Base-by-base conservation (phyloP, 2,113 vertebrate genomes). In the Ceyx margarethae region DNA sequence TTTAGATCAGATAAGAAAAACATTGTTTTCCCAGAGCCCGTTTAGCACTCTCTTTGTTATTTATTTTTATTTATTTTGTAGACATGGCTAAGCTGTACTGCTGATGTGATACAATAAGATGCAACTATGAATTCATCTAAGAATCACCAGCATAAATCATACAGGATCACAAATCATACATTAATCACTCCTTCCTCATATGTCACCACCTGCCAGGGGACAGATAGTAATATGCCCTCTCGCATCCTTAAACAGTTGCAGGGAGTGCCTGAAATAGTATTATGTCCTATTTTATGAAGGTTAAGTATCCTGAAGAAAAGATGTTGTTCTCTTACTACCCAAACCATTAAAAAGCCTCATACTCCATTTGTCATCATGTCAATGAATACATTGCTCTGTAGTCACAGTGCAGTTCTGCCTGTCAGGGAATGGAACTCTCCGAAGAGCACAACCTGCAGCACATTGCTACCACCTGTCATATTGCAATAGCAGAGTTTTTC, bases 211-310 rank as follows among this genome's bases (percentile, higher is more conserved):
- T 84, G 91, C 48, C 91, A 86, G 35, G 26, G 61, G 13, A 67
- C 0, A 0, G 40, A n/a, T 1, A 1, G 43, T 58, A 71, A 83
- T 28, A 62, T 57, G 74, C 74, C 58, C 69, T 60, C 75, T 42
- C 77, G 82, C 56, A 16, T 31, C 50, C 78, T 76, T 73, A 69
- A 77, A 54, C 5, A 26, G 81, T 56, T 71, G 25, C 51, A 87
- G 81, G 43, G 85, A 75, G 17, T 65, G 66, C 51, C 89, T 92
- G 56, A 82, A 94, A 92, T 66, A 85, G 62, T 17, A 37, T 72
- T 79, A 81, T 37, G 50, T 46, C 33, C 89, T 62, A 8, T 80
- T 95, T 95, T 62, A 85, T 89, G 75, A 94, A 91, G 91, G 93
- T 94, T 92, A 94, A 94, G 58, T 81, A 50, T 92, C 46, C 46